Conservation (phyloP, 2,888 invertebrate genomes). For the Lepidonotus clava region DNA sequence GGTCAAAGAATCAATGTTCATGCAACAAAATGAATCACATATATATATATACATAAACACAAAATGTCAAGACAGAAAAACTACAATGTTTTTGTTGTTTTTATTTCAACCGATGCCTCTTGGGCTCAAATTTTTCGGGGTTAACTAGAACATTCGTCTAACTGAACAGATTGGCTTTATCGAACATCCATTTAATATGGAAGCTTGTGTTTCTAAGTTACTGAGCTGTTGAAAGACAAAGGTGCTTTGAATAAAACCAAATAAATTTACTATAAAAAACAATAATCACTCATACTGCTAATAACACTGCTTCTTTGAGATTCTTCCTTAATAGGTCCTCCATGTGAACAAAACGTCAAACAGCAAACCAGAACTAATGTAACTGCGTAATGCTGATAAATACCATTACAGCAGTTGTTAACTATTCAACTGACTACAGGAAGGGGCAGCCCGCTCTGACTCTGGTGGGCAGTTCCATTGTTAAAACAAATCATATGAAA, state of each 20-base stretch:
- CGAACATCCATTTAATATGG: not conserved
- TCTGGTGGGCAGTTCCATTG: too few relatives aligned
- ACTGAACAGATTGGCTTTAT: not conserved
- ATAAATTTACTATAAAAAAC: not conserved
- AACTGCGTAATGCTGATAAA: too few relatives aligned
- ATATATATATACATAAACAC: not conserved
- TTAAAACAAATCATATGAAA: not conserved
- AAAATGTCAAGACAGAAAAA: not conserved
- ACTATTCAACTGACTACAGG: too few relatives aligned
- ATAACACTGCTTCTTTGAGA: not conserved
- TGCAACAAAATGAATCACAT: not conserved
- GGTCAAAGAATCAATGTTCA: not conserved
- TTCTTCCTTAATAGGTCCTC: conserved; percentile 34
- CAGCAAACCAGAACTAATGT: not conserved
- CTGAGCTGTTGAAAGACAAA: not conserved
- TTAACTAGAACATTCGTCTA: not conserved
- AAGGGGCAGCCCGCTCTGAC: too few relatives aligned
- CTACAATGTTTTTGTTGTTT: too few relatives aligned
- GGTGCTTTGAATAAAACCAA: not conserved
- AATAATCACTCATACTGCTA: not conserved
- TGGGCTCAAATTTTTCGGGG: conserved; percentile 18
- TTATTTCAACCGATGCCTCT: too few relatives aligned
- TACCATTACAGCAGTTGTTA: too few relatives aligned
- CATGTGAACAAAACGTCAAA: not conserved
- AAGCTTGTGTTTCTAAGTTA: not conserved